Conservation (phyloP, 2,113 vertebrate genomes). For the Collichthys lucidus region DNA sequence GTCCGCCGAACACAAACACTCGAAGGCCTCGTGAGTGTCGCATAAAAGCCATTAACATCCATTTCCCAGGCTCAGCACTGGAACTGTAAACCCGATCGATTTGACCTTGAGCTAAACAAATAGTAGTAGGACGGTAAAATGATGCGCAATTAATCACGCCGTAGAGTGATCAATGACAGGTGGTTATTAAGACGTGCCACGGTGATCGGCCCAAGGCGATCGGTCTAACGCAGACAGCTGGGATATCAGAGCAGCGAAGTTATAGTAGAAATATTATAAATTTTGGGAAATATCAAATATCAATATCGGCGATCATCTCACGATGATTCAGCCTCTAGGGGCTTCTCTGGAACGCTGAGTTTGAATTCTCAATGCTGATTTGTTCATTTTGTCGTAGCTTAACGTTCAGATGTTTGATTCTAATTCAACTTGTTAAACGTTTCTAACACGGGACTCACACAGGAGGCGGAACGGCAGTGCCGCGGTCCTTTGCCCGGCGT, state of each 20-base stretch:
- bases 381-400: neutral
- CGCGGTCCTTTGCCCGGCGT: no score
- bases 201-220: neutral
- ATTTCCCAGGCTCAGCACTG: conserved; percentile 53
- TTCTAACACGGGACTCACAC: no score
- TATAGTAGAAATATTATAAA: neutral
- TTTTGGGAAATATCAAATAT: neutral
- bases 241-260: neutral
- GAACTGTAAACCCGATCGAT: conserved; percentile 52
- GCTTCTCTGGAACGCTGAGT: neutral
- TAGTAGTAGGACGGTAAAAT: conserved; percentile 18
- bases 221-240: neutral
- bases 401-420: neutral
- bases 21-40: conserved; percentile 52
- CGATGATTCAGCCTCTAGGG: no score
- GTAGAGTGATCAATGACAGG: conserved; percentile 59
- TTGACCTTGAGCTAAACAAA: conserved; percentile 66
- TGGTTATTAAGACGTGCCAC: conserved; percentile 44
- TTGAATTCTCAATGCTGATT: neutral
- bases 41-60: conserved; percentile 62
- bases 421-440: neutral
- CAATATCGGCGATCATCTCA: no score
- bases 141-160: conserved; percentile 69
- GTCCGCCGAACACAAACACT: conserved; percentile 55
- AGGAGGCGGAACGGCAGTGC: no score